Evolutionary conservation across 2,797 vertebrate species (phyloP), one percentile per base, ranked within the genome.

Genomic region (Tiaroga cobitis): DNA sequence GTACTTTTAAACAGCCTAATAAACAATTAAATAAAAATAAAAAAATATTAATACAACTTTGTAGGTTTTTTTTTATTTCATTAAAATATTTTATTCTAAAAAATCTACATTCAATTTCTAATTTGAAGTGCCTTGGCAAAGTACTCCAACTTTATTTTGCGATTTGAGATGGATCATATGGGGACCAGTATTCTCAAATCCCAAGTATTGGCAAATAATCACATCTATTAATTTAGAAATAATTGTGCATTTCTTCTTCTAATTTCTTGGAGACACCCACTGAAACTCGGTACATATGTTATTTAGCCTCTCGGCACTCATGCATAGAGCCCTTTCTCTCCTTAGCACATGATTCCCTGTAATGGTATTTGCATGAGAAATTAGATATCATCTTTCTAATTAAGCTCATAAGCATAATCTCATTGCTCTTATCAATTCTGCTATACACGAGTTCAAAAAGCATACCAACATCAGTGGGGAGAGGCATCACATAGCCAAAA

Each of bases 351-450:
- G 83, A 63, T 83, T 82, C 78, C 80, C 85, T 89, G 61, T 85
- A 87, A 87, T 81, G 83, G 70, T 88, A 78, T 87, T 78, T 79
- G 67, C 54, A 69, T 29, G 80, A 68, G 83, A 77, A 80, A 87
- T 85, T 68, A 77, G 76, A 87, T 86, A 87, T 49, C 76, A 83
- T 85, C 85, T 88, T 88, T 87, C 85, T 87, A 87, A 90, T 88
- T 87, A 87, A 81, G 85, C 87, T 83, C 83, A 87, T 89, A 87
- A 87, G 81, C 73, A 83, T 85, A 85, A 87, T 88, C 87, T 78
- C 72, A 87, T 85, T 87, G 80, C 85, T 80, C 80, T 83, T 89
- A 87, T 89, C 83, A 83, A 85, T 87, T 76, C 54, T 77, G 81
- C 70, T 85, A 80, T 85, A 87, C 85, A 85, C 3, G 61, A 87